Conservation (phyloP, 2,797 vertebrate species). For the Syndactyla subalaris region DNA sequence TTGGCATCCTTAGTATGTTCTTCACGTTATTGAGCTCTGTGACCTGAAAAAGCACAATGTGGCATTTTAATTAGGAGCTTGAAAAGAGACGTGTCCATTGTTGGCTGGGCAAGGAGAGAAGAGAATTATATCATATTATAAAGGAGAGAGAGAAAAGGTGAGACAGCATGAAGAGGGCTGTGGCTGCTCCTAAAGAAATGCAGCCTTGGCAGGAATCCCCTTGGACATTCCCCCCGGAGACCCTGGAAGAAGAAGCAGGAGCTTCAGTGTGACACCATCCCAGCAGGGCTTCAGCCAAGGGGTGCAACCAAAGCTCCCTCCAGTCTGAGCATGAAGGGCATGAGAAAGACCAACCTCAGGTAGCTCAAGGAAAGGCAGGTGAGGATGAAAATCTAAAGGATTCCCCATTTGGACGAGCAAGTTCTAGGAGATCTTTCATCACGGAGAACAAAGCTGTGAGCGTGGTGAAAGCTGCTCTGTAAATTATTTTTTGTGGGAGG, state of each 20-base stretch:
- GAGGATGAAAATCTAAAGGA: not conserved
- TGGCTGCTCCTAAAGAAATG: accelerated
- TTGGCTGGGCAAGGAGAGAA: not conserved
- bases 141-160: not conserved
- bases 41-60: conserved; percentile 71
- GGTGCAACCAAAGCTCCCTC: not conserved
- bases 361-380: not conserved
- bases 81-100: not conserved
- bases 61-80: not conserved
- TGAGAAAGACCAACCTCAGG: not conserved
- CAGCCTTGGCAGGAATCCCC: not conserved
- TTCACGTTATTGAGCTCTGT: conserved; percentile 84
- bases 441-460: not conserved
- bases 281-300: not conserved
- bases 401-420: not conserved
- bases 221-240: not conserved
- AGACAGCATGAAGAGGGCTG: not conserved
- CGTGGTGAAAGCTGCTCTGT: not conserved
- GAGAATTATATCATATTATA: not conserved
- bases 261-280: not conserved
- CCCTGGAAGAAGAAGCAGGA: not conserved
- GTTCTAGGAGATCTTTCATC: not conserved
- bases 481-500: not conserved
- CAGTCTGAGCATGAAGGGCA: not conserved
- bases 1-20: conserved; percentile 77